A percentile compares a stretch with the other conserved stretches of the same genome.
Conservation (phyloP, 2,888 invertebrate genomes). For the Ellobium chinense region DNA sequence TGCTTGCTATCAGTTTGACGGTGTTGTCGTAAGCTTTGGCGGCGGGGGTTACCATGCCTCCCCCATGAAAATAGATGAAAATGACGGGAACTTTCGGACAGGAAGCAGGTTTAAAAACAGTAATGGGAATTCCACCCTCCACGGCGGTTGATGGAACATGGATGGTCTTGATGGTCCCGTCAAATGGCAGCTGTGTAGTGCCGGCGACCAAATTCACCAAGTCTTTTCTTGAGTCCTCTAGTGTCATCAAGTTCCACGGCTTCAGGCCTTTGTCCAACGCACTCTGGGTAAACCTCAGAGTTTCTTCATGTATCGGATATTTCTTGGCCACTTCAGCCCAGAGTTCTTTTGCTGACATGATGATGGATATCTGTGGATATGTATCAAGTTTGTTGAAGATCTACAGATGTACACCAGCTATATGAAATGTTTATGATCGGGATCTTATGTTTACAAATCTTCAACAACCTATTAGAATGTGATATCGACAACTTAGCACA, state of each 20-base stretch:
- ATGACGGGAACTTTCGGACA: not conserved
- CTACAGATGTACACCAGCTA: too few species aligned
- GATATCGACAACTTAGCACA: too few species aligned
- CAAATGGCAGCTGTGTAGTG: not conserved
- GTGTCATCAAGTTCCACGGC: too few species aligned
- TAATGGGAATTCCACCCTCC: constrained; percentile 1
- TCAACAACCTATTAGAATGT: too few species aligned
- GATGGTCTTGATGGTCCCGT: not conserved
- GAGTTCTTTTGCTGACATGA: not conserved
- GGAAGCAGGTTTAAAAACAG: not conserved
- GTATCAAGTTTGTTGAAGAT: too few species aligned
- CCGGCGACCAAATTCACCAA: not conserved
- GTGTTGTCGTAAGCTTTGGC: not conserved
- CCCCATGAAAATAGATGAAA: constrained; percentile 22
- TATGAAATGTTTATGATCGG: too few species aligned
- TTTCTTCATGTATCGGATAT: not conserved
- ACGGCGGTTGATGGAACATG: not conserved
- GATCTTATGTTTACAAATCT: too few species aligned
- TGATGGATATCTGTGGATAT: too few species aligned
- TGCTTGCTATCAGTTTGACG: not conserved
- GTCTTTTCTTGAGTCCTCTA: not conserved
- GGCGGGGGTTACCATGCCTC: not conserved
- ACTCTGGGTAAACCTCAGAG: not conserved
- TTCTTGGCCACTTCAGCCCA: not conserved
- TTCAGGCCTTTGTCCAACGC: not conserved